A percentile compares a stretch with the other conserved stretches of the same genome.
These are phyloP conservation scores for Caenorhabditis tropicalis DNA, from an alignment of 1,140 invertebrate genomes.

Conservation along the genomic window DNA sequence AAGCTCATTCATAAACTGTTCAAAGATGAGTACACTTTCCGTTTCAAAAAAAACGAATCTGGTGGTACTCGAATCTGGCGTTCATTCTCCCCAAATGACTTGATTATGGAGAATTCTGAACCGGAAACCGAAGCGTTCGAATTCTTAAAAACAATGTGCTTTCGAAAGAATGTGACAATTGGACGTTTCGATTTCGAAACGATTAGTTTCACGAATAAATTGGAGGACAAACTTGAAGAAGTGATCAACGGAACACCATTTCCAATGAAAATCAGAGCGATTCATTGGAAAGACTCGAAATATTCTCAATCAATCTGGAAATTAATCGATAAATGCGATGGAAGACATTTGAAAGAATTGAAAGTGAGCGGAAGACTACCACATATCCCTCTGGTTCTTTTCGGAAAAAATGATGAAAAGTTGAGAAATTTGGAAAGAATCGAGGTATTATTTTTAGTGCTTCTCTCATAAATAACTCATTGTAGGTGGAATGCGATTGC, in stretches of 20 bases:
- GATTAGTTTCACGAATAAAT: neutral
- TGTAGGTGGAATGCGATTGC: neutral
- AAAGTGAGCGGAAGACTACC: neutral
- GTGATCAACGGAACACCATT: neutral
- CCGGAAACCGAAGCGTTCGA: neutral
- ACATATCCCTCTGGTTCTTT: neutral
- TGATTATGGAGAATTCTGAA: neutral
- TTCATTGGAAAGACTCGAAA: neutral
- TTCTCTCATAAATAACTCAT: neutral
- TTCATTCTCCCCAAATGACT: neutral
- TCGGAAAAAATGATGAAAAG: neutral
- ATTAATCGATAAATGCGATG: neutral
- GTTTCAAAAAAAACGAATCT: neutral
- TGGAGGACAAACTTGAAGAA: neutral
- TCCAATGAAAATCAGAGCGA: neutral
- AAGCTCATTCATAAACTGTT: neutral
- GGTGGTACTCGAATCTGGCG: neutral
- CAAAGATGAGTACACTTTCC: neutral
- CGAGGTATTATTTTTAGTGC: neutral
- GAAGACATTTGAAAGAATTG: neutral
- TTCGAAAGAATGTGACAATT: neutral
- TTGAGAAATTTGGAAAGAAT: neutral
- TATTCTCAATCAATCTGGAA: neutral
- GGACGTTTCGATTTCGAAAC: neutral
- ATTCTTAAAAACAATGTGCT: neutral